Conservation (phyloP, 1,140 invertebrate species). For the Drosophila littoralis region DNA sequence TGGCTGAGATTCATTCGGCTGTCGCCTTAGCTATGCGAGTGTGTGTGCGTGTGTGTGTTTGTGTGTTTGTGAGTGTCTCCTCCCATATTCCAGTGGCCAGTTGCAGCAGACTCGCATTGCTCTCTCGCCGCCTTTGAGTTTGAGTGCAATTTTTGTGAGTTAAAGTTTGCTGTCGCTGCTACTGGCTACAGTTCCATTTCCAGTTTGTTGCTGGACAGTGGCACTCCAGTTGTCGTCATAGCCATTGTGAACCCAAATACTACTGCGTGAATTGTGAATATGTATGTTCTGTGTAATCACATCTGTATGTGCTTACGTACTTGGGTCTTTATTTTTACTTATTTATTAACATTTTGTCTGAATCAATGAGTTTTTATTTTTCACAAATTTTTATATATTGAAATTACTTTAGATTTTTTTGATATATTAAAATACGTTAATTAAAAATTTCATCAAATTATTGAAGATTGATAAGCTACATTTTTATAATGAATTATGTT, state of each 20-base stretch:
- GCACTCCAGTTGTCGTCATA: conserved; percentile 25
- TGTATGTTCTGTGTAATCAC: background rate
- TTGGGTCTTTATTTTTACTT: background rate
- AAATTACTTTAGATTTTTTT: background rate
- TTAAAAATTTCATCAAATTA: too few species aligned
- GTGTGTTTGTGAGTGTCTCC: conserved; percentile 50
- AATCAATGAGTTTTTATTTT: background rate
- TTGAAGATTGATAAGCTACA: too few species aligned
- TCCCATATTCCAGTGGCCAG: conserved; percentile 76
- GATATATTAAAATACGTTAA: background rate
- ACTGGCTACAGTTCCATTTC: conserved; percentile 43
- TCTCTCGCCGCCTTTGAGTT: conserved; percentile 32
- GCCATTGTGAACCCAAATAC: background rate
- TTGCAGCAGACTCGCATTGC: conserved; percentile 38
- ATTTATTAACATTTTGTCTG: background rate
- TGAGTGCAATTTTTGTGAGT: conserved; percentile 65
- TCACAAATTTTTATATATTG: too few species aligned
- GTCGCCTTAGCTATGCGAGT: conserved; percentile 16
- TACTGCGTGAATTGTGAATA: background rate
- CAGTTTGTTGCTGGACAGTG: conserved; percentile 41
- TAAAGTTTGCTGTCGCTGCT: conserved; percentile 41
- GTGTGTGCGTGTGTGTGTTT: background rate
- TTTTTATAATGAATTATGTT: too few species aligned
- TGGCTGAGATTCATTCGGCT: conserved; percentile 59
- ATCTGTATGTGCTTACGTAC: background rate